A percentile compares a stretch with the other conserved stretches of the same genome.
These are phyloP conservation scores for Caenorhabditis afra DNA, from an alignment of 2,888 invertebrate species.

Conservation along the genomic window DNA sequence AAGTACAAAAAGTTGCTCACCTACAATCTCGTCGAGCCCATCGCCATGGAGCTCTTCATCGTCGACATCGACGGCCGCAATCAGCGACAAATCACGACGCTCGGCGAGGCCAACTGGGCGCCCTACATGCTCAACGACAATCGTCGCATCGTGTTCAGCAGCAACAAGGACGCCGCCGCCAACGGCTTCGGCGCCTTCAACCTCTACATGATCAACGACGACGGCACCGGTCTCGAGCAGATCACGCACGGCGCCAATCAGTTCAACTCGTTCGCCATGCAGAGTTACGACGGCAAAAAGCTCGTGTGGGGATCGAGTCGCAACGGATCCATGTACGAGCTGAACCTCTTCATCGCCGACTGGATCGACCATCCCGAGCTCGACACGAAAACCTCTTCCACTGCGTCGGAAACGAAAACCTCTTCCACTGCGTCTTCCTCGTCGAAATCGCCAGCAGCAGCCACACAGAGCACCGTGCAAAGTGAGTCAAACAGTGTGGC, in stretches of 20 bases:
- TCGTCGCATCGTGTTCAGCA: conserved; percentile 66
- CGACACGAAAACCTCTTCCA: not conserved
- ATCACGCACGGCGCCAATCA: conserved; percentile 70
- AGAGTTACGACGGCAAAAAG: conserved; percentile 74
- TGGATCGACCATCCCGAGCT: conserved; percentile 67
- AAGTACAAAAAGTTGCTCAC: conserved; percentile 70
- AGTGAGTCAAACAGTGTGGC: conserved; percentile 16
- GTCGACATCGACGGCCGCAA: conserved; percentile 72
- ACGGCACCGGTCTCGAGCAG: conserved; percentile 73
- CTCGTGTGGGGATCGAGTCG: conserved; percentile 72
- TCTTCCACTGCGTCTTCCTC: not conserved
- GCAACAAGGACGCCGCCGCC: conserved; percentile 57
- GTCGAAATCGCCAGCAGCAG: no score
- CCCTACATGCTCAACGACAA: conserved; percentile 77
- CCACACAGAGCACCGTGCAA: no score
- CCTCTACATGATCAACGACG: conserved; percentile 74
- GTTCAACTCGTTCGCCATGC: conserved; percentile 79
- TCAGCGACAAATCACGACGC: conserved; percentile 72
- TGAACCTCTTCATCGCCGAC: conserved; percentile 77
- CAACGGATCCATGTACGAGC: conserved; percentile 68
- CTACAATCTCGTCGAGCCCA: conserved; percentile 74
- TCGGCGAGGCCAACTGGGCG: conserved; percentile 78
- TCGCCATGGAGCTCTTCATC: conserved; percentile 77
- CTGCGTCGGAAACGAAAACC: conserved; percentile 2
- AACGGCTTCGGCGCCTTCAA: conserved; percentile 75